Base-by-base conservation (phyloP, 2,113 vertebrate species). In the Potamarius usumacintae region DNA sequence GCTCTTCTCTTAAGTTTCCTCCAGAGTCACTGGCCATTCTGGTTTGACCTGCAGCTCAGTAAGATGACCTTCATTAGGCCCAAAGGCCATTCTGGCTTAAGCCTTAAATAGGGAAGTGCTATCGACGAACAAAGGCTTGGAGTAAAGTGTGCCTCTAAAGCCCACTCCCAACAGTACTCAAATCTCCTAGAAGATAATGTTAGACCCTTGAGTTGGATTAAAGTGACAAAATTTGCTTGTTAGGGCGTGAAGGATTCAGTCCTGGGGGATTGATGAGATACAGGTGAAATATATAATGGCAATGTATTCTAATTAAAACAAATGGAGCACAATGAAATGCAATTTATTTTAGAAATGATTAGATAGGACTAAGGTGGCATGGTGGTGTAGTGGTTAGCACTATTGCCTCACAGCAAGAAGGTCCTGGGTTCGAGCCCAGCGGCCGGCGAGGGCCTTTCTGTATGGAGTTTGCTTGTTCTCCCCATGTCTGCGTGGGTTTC, bases 31-130 rank as follows among this genome's bases (percentile, higher is more conserved):
- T 34, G 42, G 85, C 27, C 82, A 34, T 89, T 34, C 63, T 55
- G 72, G 25, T 84, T 53, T 89, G 85, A 89, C 57, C 88, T 72
- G 27, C 52, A 14, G 62, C 48, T 69, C 67, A 62, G 82, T 25
- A 17, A 57, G 55, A 63, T 62, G 88, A 85, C 88, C 63, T 89
- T 87, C 65, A 87, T 63, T 84, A 86, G 85, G 6, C 82, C 65
- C 76, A 62, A 67, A 87, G 83, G 50, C 85, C 63, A 42, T 30
- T 83, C 18, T 82, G 62, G 11, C 30, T 86, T 80, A 62, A 5
- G 42, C 74, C 48, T 65, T 84, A 77, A 62, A 84, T 84, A 81
- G 65, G 4, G 65, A 63, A 80, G 50, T 81, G 76, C 65, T 65
- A 34, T 57, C 17, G 12, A 27, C 0, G 11, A 48, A 84, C 74